A percentile compares a stretch with the other conserved stretches of the same genome.
Evolutionary conservation across 1,140 invertebrate species (phyloP).

Genomic region (Kradibia gibbosae): DNA sequence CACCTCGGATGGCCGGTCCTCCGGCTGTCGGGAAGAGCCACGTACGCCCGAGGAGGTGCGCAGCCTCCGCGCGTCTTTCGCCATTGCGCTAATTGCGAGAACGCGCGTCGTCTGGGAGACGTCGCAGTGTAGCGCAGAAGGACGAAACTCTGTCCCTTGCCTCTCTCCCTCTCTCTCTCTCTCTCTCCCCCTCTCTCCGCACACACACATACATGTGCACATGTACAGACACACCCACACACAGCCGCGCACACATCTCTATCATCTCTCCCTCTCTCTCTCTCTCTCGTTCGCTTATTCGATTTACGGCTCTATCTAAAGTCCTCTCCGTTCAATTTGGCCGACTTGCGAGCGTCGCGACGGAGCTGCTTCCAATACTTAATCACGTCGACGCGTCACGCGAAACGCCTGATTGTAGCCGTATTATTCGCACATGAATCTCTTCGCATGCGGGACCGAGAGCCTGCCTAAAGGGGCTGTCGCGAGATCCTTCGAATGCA

Average conservation of each 20-base stretch:
- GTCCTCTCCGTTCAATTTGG: background rate
- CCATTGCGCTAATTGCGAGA: conserved; percentile 39
- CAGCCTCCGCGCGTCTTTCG: background rate
- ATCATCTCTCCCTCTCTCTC: background rate
- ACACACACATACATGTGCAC: too few relatives aligned
- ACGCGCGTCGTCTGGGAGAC: too few relatives aligned
- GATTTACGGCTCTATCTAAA: background rate
- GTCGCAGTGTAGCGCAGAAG: background rate
- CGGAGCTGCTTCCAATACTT: conserved; percentile 14
- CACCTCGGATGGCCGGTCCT: too few relatives aligned
- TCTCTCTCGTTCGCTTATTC: background rate
- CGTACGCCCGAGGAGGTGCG: background rate
- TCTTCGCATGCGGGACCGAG: conserved; percentile 1
- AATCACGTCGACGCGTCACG: conserved; percentile 15
- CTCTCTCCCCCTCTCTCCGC: background rate
- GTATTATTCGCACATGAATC: conserved; percentile 37
- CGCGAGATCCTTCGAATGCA: background rate
- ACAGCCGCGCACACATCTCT: background rate
- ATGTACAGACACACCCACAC: too few relatives aligned
- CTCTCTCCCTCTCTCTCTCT: background rate
- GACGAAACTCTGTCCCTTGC: background rate
- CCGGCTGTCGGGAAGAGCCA: background rate
- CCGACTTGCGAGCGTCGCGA: background rate
- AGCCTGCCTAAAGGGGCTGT: conserved; percentile 1
- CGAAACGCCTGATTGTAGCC: conserved; percentile 31